Conservation (phyloP, 1,140 invertebrate species). For the Drosophila asahinai region DNA sequence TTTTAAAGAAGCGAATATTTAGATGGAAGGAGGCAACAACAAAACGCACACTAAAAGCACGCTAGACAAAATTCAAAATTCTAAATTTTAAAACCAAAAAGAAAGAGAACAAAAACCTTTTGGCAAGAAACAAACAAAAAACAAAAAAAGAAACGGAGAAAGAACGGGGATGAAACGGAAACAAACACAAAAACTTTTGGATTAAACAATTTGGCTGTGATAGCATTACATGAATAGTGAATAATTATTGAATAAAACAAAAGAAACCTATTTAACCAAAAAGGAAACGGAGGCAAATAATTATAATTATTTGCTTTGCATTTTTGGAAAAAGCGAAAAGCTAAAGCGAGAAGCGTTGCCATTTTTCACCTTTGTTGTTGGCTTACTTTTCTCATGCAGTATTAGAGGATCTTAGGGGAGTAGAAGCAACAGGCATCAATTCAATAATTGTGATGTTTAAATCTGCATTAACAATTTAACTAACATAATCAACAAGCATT, state of each 20-base stretch:
- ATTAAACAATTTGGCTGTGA: constrained; percentile 85
- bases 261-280: constrained; percentile 42
- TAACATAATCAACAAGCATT: constrained; percentile 52
- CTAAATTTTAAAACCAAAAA: constrained; percentile 78
- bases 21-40: constrained; percentile 45
- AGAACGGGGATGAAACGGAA: constrained; percentile 34
- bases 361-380: constrained; percentile 73
- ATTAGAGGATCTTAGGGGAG: constrained; percentile 51
- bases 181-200: constrained; percentile 77
- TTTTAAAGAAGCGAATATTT: constrained; percentile 27
- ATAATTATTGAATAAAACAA: constrained; percentile 47
- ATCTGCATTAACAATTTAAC: constrained; percentile 47
- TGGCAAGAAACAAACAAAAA: constrained; percentile 36
- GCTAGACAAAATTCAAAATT: constrained; percentile 85
- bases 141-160: constrained; percentile 21
- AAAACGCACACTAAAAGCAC: constrained; percentile 70
- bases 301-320: constrained; percentile 50
- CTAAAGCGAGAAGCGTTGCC: constrained; percentile 38
- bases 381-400: constrained; percentile 75
- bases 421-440: constrained; percentile 71
- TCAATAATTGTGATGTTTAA: constrained; percentile 80
- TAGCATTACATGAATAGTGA: constrained; percentile 76
- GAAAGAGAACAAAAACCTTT: constrained; percentile 42
- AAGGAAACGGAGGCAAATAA: constrained; percentile 27
- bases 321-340: constrained; percentile 51